Evolutionary conservation across 2,797 vertebrate genomes (phyloP).

Genomic region (Halcyon badia): DNA sequence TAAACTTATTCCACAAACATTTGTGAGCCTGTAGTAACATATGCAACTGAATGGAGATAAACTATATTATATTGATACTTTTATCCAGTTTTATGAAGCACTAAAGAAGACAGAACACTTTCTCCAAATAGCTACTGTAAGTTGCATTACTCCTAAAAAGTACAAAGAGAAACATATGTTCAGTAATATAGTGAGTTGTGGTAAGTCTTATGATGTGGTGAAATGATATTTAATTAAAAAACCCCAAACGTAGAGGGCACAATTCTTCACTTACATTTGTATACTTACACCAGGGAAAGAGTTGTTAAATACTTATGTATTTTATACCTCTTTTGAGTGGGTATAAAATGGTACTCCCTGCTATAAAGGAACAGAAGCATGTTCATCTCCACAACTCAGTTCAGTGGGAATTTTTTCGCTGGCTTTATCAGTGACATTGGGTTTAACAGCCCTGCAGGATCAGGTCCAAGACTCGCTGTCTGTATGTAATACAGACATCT

Average conservation of each 20-base stretch:
- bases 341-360: not conserved
- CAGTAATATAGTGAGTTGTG: not conserved
- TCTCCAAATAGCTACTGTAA: not conserved
- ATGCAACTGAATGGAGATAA: not conserved
- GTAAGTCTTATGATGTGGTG: not conserved
- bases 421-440: not conserved
- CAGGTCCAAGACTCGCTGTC: not conserved
- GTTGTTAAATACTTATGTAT: not conserved
- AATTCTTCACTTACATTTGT: not conserved
- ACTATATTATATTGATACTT: not conserved
- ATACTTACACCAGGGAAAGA: not conserved
- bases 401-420: not conserved
- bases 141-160: not conserved
- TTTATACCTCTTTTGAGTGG: not conserved
- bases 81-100: not conserved
- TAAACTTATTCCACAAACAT: not conserved
- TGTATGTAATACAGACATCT: not conserved
- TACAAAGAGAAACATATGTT: not conserved
- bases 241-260: not conserved
- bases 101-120: not conserved
- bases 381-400: not conserved
- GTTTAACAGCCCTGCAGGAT: not conserved
- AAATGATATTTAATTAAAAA: not conserved
- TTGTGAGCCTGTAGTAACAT: not conserved
- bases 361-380: rapidly evolving